Conservation (phyloP, 2,888 invertebrate genomes). For the Rhodophaea formosa region DNA sequence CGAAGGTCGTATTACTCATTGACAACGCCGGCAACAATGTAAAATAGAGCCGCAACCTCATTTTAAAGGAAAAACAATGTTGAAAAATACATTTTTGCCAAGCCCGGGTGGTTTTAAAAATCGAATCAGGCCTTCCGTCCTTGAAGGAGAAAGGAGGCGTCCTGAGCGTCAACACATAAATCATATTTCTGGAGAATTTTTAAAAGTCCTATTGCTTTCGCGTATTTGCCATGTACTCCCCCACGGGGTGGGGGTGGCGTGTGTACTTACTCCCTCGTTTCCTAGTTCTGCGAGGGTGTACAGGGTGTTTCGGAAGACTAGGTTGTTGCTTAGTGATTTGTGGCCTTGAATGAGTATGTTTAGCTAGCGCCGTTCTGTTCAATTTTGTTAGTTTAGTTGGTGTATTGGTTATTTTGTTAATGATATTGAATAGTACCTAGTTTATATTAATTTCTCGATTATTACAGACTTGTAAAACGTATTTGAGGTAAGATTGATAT, state of each 20-base stretch:
- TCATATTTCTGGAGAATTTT: conserved; percentile 82
- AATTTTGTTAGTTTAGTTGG: too few species aligned
- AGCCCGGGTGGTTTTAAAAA: conserved; percentile 76
- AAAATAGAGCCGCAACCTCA: conserved; percentile 18
- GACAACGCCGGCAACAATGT: conserved; percentile 18
- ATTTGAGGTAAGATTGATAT: conserved; percentile 16
- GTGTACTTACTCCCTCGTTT: conserved; percentile 81
- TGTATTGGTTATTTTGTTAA: too few species aligned
- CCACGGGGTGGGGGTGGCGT: conserved; percentile 56
- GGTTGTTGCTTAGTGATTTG: conserved; percentile 32
- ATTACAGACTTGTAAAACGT: too few species aligned
- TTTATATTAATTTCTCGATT: too few species aligned
- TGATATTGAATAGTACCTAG: too few species aligned
- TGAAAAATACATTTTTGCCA: conserved; percentile 41
- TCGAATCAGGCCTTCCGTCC: conserved; percentile 79
- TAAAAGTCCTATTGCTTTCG: conserved; percentile 82
- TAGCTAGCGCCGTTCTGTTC: conserved; percentile 24
- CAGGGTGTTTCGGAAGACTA: conserved; percentile 43
- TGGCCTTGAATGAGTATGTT: conserved; percentile 38
- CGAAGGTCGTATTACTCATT: conserved; percentile 1
- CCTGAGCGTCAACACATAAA: conserved; percentile 80
- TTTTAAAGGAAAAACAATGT: conserved; percentile 48
- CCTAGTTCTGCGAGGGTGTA: conserved; percentile 69
- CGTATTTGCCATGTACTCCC: conserved; percentile 82
- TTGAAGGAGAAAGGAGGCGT: conserved; percentile 62